Base-by-base conservation (phyloP, 2,888 invertebrate species). In the Phengaris alcon region DNA sequence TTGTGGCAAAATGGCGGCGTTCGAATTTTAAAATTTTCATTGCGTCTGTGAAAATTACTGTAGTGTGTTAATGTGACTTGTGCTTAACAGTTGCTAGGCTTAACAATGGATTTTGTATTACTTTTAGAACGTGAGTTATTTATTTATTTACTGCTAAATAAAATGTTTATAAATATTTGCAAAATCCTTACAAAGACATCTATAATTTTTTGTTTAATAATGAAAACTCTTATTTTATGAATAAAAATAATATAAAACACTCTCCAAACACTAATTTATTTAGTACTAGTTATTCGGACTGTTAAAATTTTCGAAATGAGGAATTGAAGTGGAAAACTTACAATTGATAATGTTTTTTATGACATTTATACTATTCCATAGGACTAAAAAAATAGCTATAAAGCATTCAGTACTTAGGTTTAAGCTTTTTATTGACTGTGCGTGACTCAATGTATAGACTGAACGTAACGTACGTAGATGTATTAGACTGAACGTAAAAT, bases 11-110 rank as follows among this genome's bases (percentile, higher is more conserved):
- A 79, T 78, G 79, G 75, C 78, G 75, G 79, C 76, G 78, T 78
- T 80, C 79, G 80, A 80, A 78, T 76, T 82, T 81, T 79, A 81
- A 83, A 82, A 80, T 79, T 74, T 68, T 78, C 74, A 77, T 81
- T 80, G 75, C 74, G 77, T 75, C 46, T 55, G 75, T 77, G 74
- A 48, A 68, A 46, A 59, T 73, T 64, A 73, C 69, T 77, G 69
- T 74, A 74, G 54, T 69, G 55, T 15, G 52, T 54, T 75, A 13
- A 15, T 69, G 69, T 75, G 68, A 75, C 12, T 52, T 70, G 22
- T 51, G 51, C n/a, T 10, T 6, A 15, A 51, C 22, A 3, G 35
- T 35, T 35, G 2, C 22, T 22, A 35, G 35, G 35, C 35, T 35
- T 4, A 35, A 35, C 35, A 22, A 70, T 70, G 70, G 70, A 70